Evolutionary conservation across 2,888 invertebrate genomes (phyloP).

Genomic region (Cartodere bifasciata): DNA sequence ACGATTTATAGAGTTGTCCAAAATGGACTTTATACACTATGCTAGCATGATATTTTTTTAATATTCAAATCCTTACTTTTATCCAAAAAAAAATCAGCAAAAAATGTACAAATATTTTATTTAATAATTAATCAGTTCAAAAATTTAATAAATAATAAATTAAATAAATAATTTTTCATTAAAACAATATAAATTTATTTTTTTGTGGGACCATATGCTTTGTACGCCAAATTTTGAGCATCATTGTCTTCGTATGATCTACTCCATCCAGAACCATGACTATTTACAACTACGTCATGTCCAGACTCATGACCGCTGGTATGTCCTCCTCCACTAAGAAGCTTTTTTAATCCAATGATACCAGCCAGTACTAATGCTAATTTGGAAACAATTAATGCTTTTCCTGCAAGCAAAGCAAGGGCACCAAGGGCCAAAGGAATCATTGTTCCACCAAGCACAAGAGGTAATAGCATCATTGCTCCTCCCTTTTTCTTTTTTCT

Average conservation of each 20-base stretch:
- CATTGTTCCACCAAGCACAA: constrained; percentile 68
- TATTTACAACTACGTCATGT: constrained; percentile 55
- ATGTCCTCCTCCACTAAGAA: constrained; percentile 54
- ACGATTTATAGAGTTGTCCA: too few relatives aligned
- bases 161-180: constrained; percentile 20
- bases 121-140: constrained; percentile 25
- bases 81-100: too few relatives aligned
- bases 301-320: constrained; percentile 46
- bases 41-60: too few relatives aligned
- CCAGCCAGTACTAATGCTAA: constrained; percentile 69
- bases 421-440: constrained; percentile 74
- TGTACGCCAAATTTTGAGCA: constrained; percentile 48
- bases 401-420: constrained; percentile 68
- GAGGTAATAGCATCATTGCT: constrained; percentile 62
- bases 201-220: constrained; percentile 30
- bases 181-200: constrained; percentile 20
- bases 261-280: constrained; percentile 61
- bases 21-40: too few relatives aligned
- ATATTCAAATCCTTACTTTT: too few relatives aligned
- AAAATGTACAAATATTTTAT: too few relatives aligned
- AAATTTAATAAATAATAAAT: constrained; percentile 14
- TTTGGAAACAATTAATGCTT: constrained; percentile 75
- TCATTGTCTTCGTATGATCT: constrained; percentile 39
- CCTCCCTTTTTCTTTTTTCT: constrained; percentile 57
- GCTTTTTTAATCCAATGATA: constrained; percentile 75